Conservation (phyloP, 2,888 invertebrate species). For the Chrysolina haemoptera region DNA sequence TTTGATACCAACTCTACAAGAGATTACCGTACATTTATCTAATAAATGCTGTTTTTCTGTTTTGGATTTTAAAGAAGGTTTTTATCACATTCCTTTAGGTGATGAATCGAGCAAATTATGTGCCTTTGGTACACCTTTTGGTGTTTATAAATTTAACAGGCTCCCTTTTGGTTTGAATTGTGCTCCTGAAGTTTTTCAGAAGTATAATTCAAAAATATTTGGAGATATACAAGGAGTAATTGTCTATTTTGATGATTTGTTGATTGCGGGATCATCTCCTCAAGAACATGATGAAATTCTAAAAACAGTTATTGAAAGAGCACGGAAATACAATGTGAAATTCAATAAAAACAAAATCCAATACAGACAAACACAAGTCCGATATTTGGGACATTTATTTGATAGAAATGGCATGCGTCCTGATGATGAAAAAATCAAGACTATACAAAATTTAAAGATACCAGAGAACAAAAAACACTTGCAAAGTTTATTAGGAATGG, state of each 20-base stretch:
- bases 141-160: background rate
- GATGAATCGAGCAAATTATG: background rate
- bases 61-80: no score
- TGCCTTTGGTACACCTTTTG: background rate
- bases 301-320: background rate
- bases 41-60: background rate
- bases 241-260: background rate
- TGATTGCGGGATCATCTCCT: background rate
- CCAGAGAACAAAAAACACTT: background rate
- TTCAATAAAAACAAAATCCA: background rate
- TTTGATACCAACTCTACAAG: background rate
- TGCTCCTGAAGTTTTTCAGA: background rate
- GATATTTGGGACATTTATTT: background rate
- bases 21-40: background rate
- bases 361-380: background rate
- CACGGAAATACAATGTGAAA: background rate
- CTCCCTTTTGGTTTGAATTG: slow-evolving; percentile 8
- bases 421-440: background rate
- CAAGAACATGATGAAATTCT: background rate
- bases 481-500: background rate
- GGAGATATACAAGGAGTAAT: background rate
- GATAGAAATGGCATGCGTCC: background rate
- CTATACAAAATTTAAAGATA: background rate
- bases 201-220: background rate
- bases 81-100: no score